Evolutionary conservation across 2,888 invertebrate genomes (phyloP).

Genomic region (Eristalis pertinax): DNA sequence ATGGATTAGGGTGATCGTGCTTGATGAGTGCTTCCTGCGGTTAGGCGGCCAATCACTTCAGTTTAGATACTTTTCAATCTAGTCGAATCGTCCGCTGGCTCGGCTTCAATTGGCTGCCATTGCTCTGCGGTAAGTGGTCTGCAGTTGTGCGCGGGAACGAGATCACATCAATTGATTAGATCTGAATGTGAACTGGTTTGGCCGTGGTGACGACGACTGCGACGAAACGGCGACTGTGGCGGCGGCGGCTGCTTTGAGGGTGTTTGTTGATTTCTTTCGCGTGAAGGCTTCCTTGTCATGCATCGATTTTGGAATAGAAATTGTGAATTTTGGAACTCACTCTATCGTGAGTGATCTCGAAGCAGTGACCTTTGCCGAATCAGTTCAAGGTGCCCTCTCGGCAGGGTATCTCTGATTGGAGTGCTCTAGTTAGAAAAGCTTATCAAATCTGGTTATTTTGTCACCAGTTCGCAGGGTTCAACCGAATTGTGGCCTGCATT

Average conservation of each 20-base stretch:
- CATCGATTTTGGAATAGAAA: neutral
- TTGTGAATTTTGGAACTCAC: no score
- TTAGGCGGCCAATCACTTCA: slow-evolving; percentile 11
- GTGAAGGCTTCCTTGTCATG: slow-evolving; percentile 1
- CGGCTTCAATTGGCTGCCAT: neutral
- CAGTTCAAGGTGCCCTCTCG: neutral
- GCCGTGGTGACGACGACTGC: slow-evolving; percentile 15
- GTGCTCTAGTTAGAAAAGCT: no score
- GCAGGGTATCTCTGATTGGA: neutral
- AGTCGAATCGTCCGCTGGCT: slow-evolving; percentile 6
- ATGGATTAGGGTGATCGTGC: slow-evolving; percentile 22
- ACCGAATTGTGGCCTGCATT: no score
- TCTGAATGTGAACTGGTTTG: slow-evolving; percentile 49
- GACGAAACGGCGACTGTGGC: neutral
- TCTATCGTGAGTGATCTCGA: neutral
- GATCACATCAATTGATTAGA: slow-evolving; percentile 9
- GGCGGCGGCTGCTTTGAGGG: neutral
- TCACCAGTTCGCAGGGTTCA: no score
- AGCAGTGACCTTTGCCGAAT: neutral
- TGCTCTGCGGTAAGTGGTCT: no score
- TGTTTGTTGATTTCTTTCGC: neutral
- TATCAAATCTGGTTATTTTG: no score
- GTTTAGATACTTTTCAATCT: slow-evolving; percentile 24
- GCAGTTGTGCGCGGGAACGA: slow-evolving; percentile 40
- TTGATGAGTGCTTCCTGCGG: slow-evolving; percentile 38